phyloP scores from a whole-genome alignment of 2,113 vertebrate species.

The Pitta sordida region DNA sequence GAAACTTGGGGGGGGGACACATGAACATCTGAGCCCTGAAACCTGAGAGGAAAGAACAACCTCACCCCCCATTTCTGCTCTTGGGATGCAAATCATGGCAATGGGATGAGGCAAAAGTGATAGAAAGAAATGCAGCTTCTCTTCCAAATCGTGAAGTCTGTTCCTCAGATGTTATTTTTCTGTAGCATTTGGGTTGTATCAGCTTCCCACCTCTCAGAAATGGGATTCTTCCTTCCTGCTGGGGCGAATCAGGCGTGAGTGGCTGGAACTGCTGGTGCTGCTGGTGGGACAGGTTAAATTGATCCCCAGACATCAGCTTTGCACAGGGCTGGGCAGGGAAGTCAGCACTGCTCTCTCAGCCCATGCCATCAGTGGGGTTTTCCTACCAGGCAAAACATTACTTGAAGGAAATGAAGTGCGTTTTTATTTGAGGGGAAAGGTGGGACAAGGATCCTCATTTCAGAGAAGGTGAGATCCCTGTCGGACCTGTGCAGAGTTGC shows the following conservation, averaged over 20 bases:
- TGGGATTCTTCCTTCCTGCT: neutral
- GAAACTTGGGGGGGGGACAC: neutral
- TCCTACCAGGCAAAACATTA: neutral
- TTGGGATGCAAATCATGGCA: neutral
- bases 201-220: neutral
- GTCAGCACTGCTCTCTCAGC: neutral
- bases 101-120: neutral
- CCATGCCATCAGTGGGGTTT: neutral
- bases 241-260: neutral
- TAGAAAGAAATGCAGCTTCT: neutral
- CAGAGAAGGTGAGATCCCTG: neutral
- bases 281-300: neutral
- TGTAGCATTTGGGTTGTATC: neutral
- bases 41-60: neutral
- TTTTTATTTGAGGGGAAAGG: neutral
- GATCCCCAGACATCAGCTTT: neutral
- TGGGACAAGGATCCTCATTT: neutral
- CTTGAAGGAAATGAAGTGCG: too few relatives aligned
- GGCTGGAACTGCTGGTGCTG: neutral
- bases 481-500: neutral
- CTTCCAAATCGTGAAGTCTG: neutral
- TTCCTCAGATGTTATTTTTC: neutral
- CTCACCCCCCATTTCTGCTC: neutral
- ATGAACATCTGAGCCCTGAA: neutral
- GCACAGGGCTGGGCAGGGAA: neutral